phyloP scores from a whole-genome alignment of 2,888 invertebrate species.

The Spialia ferax region DNA sequence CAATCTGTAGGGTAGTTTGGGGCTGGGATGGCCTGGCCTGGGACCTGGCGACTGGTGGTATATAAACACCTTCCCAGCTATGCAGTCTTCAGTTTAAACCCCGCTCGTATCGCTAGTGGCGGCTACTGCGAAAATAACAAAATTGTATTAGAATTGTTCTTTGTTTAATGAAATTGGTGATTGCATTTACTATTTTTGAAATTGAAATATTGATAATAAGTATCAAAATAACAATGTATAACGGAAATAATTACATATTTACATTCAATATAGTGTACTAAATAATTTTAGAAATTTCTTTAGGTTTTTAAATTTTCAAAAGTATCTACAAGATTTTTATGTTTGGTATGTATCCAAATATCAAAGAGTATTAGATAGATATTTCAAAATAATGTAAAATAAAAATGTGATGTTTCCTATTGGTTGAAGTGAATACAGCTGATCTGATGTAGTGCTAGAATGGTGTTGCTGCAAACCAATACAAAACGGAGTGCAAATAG shows the following conservation, averaged over 20 bases:
- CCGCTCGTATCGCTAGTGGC: constrained; percentile 77
- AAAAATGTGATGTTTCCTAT: background rate
- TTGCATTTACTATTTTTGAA: background rate
- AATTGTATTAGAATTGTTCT: background rate
- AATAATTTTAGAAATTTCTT: too few relatives aligned
- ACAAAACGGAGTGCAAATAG: background rate
- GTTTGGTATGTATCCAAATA: background rate
- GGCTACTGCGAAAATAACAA: constrained; percentile 68
- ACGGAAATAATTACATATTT: background rate
- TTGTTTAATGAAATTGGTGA: background rate
- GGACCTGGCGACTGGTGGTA: constrained; percentile 41
- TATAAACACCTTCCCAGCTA: constrained; percentile 54
- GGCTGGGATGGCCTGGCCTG: constrained; percentile 48
- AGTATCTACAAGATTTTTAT: background rate
- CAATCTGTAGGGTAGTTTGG: constrained; percentile 56
- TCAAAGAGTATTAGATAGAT: background rate
- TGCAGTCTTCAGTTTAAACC: constrained; percentile 68
- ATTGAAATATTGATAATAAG: background rate
- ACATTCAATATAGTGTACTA: too few relatives aligned
- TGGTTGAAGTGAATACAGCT: background rate
- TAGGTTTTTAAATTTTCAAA: background rate
- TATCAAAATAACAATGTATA: background rate
- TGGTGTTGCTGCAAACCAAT: background rate
- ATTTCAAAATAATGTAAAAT: background rate
- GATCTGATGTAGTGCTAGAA: background rate